A percentile compares a stretch with the other conserved stretches of the same genome.
These are phyloP conservation scores for Eufriesea mexicana DNA, from an alignment of 1,140 invertebrate species.

Conservation along the genomic window DNA sequence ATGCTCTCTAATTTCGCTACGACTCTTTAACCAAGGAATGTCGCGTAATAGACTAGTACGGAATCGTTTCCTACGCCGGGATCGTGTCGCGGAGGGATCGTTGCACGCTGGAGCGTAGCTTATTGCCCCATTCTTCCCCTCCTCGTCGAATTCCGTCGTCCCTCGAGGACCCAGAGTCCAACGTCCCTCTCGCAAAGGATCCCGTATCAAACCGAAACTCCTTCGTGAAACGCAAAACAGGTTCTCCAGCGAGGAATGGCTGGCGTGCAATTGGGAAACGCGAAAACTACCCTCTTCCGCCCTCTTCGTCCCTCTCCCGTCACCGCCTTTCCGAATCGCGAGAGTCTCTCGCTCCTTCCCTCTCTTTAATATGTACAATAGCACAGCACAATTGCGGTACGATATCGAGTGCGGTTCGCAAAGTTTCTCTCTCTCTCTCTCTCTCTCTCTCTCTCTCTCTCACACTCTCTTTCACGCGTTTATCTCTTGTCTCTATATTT, in stretches of 20 bases:
- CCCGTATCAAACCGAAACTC: background rate
- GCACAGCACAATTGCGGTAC: constrained; percentile 76
- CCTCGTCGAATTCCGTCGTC: no score
- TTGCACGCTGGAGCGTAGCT: background rate
- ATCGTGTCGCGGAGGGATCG: background rate
- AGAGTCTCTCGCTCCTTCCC: constrained; percentile 10
- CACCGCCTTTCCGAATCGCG: background rate
- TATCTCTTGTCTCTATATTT: background rate
- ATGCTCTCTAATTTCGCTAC: background rate
- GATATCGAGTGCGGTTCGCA: constrained; percentile 71
- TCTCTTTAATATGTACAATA: constrained; percentile 76
- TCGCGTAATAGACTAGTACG: constrained; percentile 17
- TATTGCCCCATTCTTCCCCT: background rate
- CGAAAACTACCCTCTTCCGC: constrained; percentile 23
- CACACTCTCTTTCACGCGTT: background rate
- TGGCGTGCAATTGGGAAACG: constrained; percentile 36
- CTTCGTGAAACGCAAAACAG: background rate
- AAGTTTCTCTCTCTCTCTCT: constrained; percentile 30
- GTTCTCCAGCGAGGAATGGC: constrained; percentile 7
- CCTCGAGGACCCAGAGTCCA: background rate
- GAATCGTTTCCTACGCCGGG: background rate
- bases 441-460: background rate
- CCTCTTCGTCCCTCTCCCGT: constrained; percentile 3
- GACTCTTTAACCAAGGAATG: background rate
- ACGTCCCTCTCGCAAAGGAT: background rate